Base-by-base conservation (phyloP, 1,140 invertebrate species). In the Condylostylus longicornis region DNA sequence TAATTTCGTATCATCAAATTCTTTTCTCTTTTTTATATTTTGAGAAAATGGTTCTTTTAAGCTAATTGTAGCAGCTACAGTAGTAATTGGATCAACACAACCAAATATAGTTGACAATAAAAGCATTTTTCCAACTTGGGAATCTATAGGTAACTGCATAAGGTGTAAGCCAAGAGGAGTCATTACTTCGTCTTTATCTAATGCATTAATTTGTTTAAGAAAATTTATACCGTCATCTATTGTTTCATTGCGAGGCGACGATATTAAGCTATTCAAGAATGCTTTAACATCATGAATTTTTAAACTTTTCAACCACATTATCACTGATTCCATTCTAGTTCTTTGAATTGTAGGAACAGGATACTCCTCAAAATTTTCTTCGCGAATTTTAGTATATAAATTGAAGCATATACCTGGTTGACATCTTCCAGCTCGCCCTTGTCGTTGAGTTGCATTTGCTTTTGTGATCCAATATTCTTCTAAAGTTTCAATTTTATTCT, bases 11-110 rank as follows among this genome's bases (percentile, higher is more conserved):
- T 54, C 35, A 48, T 82, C 74, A 0, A 79, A 77, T 46, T 70
- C 53, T 17, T 64, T 55, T 57, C 91, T 83, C 64, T 48, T 36
- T n/a, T n/a, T n/a, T n/a, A n/a, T n/a, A n/a, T n/a, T n/a, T n/a
- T n/a, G 74, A 3, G 80, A 53, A 59, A 93, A 91, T 2, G 82
- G 80, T 61, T 87, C 82, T 65, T 81, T 83, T 47, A 90, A 78
- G 1, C 87, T 77, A 31, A 96, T 66, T 39, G 74, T 74, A 53
- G 87, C 84, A 5, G 86, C 86, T 18, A 98, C 82, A 0, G 90
- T 96, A n/a, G 95, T 60, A 27, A 97, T 70, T 13, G 93, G 93
- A 65, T 95, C 88, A 3, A 96, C 61, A 56, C 94, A 98, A 53
- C 88, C 88, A 13, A 95, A 70, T 10, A 94, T 78, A 10, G 89